A percentile compares a stretch with the other conserved stretches of the same genome.
These are phyloP conservation scores for Petrosia ficiformis DNA, from an alignment of 37 sponge, comb jelly and placozoan species.

Conservation along the genomic window DNA sequence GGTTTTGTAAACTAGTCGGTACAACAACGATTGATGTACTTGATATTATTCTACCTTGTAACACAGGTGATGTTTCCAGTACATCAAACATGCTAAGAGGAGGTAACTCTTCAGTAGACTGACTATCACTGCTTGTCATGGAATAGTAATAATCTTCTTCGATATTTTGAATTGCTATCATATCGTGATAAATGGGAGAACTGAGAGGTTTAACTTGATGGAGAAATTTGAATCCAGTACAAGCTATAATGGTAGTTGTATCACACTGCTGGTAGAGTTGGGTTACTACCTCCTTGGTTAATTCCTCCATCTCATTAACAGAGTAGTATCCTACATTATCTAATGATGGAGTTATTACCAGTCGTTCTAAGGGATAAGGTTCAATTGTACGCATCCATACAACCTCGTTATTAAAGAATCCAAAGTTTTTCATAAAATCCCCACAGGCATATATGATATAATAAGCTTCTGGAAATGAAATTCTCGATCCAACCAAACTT, in stretches of 20 bases:
- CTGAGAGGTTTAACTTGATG: background rate
- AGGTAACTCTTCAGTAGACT: background rate
- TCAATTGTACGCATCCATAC: constrained; percentile 45
- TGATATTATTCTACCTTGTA: constrained; percentile 48
- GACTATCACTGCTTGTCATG: too few relatives aligned
- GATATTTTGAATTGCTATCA: too few relatives aligned
- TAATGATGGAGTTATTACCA: constrained; percentile 4
- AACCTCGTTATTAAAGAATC: constrained; percentile 34
- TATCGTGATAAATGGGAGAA: background rate
- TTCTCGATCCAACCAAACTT: too few relatives aligned
- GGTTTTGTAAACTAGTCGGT: background rate
- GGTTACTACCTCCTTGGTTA: background rate
- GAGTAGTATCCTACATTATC: background rate
- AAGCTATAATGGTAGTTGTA: constrained; percentile 3
- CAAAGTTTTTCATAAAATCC: constrained; percentile 33
- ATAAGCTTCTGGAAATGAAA: too few relatives aligned
- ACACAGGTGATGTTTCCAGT: constrained; percentile 21
- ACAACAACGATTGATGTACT: constrained; percentile 42
- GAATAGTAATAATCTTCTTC: too few relatives aligned
- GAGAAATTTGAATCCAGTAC: constrained; percentile 21
- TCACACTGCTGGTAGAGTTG: constrained; percentile 24
- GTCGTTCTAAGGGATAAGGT: constrained; percentile 33
- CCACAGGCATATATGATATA: too few relatives aligned
- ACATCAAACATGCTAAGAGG: constrained; percentile 21
- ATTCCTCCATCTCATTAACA: background rate